Conservation (phyloP, 2,113 vertebrate species). For the Gymnogyps californianus region DNA sequence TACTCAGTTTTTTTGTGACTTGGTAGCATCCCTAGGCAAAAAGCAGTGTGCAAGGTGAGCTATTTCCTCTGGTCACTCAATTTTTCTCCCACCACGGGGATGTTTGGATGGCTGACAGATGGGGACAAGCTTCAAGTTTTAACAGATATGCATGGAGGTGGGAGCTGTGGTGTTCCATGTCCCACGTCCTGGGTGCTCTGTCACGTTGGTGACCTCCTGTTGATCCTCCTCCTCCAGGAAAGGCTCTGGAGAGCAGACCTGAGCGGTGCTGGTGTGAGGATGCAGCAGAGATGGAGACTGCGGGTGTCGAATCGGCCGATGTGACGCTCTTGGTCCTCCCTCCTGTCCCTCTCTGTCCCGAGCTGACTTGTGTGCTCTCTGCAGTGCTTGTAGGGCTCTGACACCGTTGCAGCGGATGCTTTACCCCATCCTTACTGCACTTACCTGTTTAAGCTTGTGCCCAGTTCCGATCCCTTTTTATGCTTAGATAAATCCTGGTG, state of each 20-base stretch:
- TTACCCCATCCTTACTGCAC: not conserved
- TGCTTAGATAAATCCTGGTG: not conserved
- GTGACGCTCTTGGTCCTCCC: not conserved
- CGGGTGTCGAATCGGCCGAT: fast-evolving
- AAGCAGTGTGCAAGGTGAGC: not conserved
- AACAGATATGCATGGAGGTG: not conserved
- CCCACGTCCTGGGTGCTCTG: not conserved
- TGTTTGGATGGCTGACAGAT: not conserved
- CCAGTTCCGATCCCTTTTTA: not conserved
- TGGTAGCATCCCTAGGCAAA: not conserved
- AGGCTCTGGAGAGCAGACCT: not conserved
- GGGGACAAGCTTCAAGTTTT: not conserved
- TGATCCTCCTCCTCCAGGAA: not conserved
- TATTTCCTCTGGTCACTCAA: not conserved
- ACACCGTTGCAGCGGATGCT: not conserved
- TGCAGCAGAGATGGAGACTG: not conserved
- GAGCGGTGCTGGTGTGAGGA: not conserved
- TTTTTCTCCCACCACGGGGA: not conserved
- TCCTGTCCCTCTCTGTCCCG: not conserved
- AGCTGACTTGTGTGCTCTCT: not conserved
- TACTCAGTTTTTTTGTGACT: not conserved
- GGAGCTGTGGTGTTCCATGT: not conserved
- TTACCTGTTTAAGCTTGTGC: not conserved
- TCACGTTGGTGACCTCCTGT: fast-evolving
- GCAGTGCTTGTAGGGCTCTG: not conserved